Percentiles rank a stretch among this genome's conserved stretches.
phyloP scores from a whole-genome alignment of 30 jellyfish, hydroid and myxozoan genomes.

The Aurelia sp. region DNA sequence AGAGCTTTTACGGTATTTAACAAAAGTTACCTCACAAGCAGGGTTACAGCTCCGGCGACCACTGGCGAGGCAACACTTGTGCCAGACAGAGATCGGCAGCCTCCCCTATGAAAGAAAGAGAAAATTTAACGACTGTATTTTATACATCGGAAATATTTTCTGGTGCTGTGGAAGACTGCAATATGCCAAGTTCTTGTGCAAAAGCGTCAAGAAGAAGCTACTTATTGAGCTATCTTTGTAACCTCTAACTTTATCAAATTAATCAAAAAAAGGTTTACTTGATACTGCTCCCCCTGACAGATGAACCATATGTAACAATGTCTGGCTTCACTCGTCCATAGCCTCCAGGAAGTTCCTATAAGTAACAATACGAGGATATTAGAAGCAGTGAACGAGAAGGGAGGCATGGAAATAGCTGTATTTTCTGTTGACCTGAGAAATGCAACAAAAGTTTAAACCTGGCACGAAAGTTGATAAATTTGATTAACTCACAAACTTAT shows the following conservation, averaged over 20 bases:
- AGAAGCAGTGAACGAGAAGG: too few species aligned
- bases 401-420: too few species aligned
- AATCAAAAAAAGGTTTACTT: constrained; percentile 35
- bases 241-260: neutral
- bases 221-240: neutral
- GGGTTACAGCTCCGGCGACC: constrained; percentile 98
- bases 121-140: neutral
- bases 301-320: constrained; percentile 97
- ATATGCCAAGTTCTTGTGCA: too few species aligned
- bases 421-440: too few species aligned
- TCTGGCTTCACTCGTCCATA: constrained; percentile 99
- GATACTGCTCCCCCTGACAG: constrained; percentile 93
- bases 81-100: constrained; percentile 96
- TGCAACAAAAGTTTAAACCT: too few species aligned
- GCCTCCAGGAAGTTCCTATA: constrained; percentile 96
- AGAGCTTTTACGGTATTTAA: too few species aligned
- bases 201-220: neutral
- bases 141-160: too few species aligned
- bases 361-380: too few species aligned
- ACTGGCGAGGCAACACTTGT: constrained; percentile 99
- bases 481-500: too few species aligned
- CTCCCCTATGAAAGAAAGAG: constrained; percentile 74
- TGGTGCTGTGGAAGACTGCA: too few species aligned
- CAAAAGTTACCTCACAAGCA: constrained; percentile 78
- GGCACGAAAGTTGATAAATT: too few species aligned